These are phyloP conservation scores for Meriones psammophilus DNA, from an alignment of 2,797 vertebrate genomes.

Conservation along the genomic window DNA sequence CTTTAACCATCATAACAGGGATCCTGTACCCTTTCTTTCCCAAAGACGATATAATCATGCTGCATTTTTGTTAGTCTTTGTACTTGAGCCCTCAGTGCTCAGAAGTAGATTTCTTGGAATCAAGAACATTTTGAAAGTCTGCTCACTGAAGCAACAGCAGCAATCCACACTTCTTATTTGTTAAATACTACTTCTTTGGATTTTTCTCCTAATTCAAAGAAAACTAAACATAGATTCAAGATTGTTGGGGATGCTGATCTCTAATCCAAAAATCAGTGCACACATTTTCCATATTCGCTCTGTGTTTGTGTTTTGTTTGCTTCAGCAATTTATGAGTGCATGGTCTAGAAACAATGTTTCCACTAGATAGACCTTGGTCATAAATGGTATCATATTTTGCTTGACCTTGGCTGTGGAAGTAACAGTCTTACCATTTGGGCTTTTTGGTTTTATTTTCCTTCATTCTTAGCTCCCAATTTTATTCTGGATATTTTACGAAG, in stretches of 20 bases:
- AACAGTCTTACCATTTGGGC: constrained; percentile 5
- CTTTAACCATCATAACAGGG: background rate
- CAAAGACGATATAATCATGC: constrained; percentile 32
- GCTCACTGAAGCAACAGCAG: constrained; percentile 12
- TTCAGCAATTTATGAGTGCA: constrained; percentile 58
- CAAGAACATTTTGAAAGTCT: constrained; percentile 40
- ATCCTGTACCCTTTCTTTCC: background rate
- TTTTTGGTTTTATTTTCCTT: constrained; percentile 65
- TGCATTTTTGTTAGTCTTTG: constrained; percentile 47
- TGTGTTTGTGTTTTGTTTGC: constrained; percentile 57
- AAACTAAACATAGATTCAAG: constrained; percentile 26
- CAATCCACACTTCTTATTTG: constrained; percentile 2
- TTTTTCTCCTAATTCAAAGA: constrained; percentile 45
- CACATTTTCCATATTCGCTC: constrained; percentile 58
- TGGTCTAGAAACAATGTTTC: constrained; percentile 71
- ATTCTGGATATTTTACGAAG: constrained; percentile 17
- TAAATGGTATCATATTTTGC: constrained; percentile 59
- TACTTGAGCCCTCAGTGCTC: constrained; percentile 9
- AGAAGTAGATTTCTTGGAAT: constrained; percentile 27
- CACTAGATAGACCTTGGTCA: constrained; percentile 20
- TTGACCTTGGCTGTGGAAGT: constrained; percentile 52
- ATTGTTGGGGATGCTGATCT: background rate
- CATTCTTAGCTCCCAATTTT: constrained; percentile 35
- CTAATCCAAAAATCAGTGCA: constrained; percentile 33
- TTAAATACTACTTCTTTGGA: constrained; percentile 40